Evolutionary conservation across 2,113 vertebrate genomes (phyloP).

Genomic region (Ifrita kowaldi): DNA sequence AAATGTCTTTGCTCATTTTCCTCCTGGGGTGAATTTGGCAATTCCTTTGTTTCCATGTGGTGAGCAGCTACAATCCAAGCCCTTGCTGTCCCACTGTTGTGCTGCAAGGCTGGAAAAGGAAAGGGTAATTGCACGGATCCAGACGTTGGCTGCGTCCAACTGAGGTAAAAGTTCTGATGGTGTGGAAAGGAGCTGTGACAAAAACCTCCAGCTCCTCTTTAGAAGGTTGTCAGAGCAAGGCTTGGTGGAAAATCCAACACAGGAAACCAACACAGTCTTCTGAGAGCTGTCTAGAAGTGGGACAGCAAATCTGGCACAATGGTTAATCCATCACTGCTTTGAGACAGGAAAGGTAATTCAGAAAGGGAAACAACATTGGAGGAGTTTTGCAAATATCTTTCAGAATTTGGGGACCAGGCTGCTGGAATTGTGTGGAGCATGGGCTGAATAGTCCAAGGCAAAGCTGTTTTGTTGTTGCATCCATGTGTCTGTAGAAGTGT

Average conservation of each 20-base stretch:
- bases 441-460: not conserved
- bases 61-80: not conserved
- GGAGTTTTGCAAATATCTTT: not conserved
- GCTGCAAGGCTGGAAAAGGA: not conserved
- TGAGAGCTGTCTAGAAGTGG: not conserved
- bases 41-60: not conserved
- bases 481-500: not conserved
- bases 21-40: not conserved
- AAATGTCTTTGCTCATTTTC: not conserved
- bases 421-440: not conserved
- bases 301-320: not conserved
- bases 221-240: not conserved
- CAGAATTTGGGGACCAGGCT: not conserved
- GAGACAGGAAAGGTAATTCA: not conserved
- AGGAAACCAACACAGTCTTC: not conserved
- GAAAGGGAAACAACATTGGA: not conserved
- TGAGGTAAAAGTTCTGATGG: not conserved
- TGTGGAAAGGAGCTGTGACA: rapidly evolving
- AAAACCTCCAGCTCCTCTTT: not conserved
- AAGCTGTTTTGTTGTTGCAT: not conserved
- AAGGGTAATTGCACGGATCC: not conserved
- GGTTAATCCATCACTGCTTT: not conserved
- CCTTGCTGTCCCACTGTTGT: rapidly evolving
- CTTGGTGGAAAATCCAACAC: not conserved
- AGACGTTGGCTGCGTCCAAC: rapidly evolving